Conservation (phyloP, 2,888 invertebrate species). For the Tipula unca region DNA sequence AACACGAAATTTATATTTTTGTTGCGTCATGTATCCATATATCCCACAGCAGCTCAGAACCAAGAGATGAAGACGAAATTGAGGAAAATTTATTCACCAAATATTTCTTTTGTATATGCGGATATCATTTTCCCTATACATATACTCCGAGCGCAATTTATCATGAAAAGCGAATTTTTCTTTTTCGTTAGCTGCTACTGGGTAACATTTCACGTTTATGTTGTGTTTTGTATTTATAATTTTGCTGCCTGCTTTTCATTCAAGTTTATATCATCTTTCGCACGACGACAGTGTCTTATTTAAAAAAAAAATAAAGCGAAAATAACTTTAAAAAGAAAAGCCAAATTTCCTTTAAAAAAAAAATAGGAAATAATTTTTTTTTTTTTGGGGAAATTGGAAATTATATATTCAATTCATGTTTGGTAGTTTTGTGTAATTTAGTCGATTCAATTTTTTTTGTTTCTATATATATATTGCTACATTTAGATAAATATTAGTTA, state of each 20-base stretch:
- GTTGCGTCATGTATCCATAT: not conserved
- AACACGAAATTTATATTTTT: conserved; percentile 2
- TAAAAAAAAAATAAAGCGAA: not conserved
- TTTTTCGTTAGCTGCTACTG: not conserved
- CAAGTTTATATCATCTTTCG: not conserved
- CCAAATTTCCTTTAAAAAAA: not conserved
- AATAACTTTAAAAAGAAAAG: not conserved
- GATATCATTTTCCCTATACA: not conserved
- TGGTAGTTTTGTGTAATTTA: conserved; percentile 8
- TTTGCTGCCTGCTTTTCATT: not conserved
- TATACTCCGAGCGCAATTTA: not conserved
- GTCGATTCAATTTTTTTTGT: not conserved
- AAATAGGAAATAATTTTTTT: not conserved
- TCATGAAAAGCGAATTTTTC: not conserved
- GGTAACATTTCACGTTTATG: not conserved
- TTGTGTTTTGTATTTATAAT: not conserved
- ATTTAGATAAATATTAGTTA: not conserved
- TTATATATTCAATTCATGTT: not conserved
- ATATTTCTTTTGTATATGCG: not conserved
- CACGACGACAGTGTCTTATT: not conserved
- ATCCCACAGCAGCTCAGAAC: not conserved
- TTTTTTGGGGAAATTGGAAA: not conserved
- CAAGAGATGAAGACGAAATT: not conserved
- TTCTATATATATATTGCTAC: not conserved
- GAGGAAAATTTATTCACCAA: not conserved